Base-by-base conservation (phyloP, 2,888 invertebrate genomes). In the Orthosia incerta region DNA sequence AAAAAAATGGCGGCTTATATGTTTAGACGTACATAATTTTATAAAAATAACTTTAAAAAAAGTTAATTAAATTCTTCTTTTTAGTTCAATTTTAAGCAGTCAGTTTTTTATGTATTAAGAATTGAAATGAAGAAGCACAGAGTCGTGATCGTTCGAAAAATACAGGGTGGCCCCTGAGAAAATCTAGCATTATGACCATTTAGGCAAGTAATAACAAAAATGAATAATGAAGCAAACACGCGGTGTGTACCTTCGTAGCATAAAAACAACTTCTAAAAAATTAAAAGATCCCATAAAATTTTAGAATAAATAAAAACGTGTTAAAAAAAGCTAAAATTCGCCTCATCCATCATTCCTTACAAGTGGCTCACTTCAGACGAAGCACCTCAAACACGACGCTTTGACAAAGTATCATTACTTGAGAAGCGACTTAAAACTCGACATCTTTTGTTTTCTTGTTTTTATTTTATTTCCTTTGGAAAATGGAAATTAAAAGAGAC, bases 381-480 rank as follows among this genome's bases (percentile, higher is more conserved):
- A 53, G 31, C 45, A 60, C 16, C n/a, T 55, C 59, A 61, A 61
- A 55, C 45, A 39, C 16, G 18, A 63, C 57, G 18, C 18, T 59
- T 78, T 70, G n/a, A 51, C 55, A 23, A 78, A 71, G 60, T 71
- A 60, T 23, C 50, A 23, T 23, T 46, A 46, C 50, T 69, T 13
- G 15, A 65, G 13, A 48, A 4, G 23, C 20, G 23, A 5, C 1
- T 23, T 23, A 31, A 48, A 18, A 48, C 39, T 48, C 9, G 39
- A 60, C 51, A 46, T 46, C 20, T 75, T 53, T 66, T 74, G 26
- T 65, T 65, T 53, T 26, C 12, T 31, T 12, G 11, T 61, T 50
- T n/a, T 63, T 20, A 26, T 18, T 48, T 0, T 45, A 53, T 55
- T 50, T 50, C 16, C 16, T 31, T 46, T 39, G 20, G 18, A 4